Evolutionary conservation across 2,797 vertebrate genomes (phyloP).

Genomic region (Erithacus rubecula): DNA sequence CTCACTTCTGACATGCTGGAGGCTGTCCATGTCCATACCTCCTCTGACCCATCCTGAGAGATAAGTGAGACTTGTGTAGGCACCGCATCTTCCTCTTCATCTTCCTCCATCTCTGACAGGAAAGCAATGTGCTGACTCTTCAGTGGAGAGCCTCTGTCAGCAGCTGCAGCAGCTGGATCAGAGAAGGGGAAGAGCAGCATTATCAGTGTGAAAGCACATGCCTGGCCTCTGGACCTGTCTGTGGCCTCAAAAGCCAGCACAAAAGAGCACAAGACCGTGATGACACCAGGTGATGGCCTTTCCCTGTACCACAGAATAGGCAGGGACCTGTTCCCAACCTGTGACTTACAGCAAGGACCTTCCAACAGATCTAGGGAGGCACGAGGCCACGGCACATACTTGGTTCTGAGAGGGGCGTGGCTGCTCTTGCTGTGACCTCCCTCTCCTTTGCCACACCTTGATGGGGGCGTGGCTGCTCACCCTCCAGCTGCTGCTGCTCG

Average conservation of each 20-base stretch:
- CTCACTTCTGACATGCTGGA: neutral
- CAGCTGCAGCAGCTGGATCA: slow-evolving; percentile 63
- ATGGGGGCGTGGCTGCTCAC: slow-evolving; percentile 2
- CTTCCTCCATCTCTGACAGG: slow-evolving; percentile 68
- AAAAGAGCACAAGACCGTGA: neutral
- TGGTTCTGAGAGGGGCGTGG: accelerated
- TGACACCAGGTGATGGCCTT: neutral
- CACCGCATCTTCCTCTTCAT: slow-evolving; percentile 60
- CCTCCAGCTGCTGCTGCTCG: slow-evolving; percentile 73
- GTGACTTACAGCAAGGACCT: neutral
- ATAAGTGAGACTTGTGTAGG: slow-evolving; percentile 72
- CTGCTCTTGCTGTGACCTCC: neutral
- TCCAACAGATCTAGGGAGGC: neutral
- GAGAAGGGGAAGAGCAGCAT: neutral
- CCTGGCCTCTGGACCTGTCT: neutral
- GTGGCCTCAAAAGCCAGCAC: neutral
- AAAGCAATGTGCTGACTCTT: slow-evolving; percentile 64
- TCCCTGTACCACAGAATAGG: neutral
- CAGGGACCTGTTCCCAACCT: neutral
- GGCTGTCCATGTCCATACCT: slow-evolving; percentile 55
- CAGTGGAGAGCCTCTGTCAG: slow-evolving; percentile 47
- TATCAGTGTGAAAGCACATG: accelerated
- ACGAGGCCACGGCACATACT: neutral
- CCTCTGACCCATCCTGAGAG: slow-evolving; percentile 74
- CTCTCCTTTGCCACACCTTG: neutral